Base-by-base conservation (phyloP, 1,140 invertebrate genomes). In the Linepithema humile region DNA sequence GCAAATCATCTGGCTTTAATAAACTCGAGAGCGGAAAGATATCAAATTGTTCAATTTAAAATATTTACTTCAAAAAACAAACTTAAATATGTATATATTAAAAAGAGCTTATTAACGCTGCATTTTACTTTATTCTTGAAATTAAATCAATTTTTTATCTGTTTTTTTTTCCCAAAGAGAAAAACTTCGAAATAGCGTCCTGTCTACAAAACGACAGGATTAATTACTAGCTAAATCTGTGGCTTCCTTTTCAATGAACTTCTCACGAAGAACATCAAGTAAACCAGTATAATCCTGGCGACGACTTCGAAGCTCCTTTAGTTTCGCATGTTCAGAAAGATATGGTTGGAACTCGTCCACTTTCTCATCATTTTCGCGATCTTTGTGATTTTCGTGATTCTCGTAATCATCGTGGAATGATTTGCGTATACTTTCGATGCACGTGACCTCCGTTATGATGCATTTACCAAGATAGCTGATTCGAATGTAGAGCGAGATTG, bases 401-500 rank as follows among this genome's bases (percentile, higher is more conserved):
- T 12, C 43, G 10, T 15, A 43, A 38, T 90, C 74, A 45, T 89
- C 90, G 4, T 89, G 88, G 43, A 92, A 93, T 26, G 67, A 53
- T 3, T 32, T 57, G 5, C 26, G 10, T 2, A 48, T 59, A 43
- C 50, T 62, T 55, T 38, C 48, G 0, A 73, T 75, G 0, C 6
- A 29, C 17, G 91, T 80, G 38, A 93, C 86, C 64, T 94, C 91
- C 6, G 92, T 93, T 17, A 92, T 85, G 32, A 94, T 75, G 20
- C 90, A 91, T 23, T 89, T 88, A 5, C 92, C 91, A 29, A 94
- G 87, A 35, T 91, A 89, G 53, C 88, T 93, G 29, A 94, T 64
- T 0, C 93, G 89, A 9, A 92, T 15, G 70, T 91, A 93, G 0
- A 92, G 40, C 48, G 86, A 74, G 12, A 93, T 85, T 0, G 50